These are phyloP conservation scores for Tapirus indicus DNA, from an alignment of 2,797 vertebrate species.

Conservation along the genomic window DNA sequence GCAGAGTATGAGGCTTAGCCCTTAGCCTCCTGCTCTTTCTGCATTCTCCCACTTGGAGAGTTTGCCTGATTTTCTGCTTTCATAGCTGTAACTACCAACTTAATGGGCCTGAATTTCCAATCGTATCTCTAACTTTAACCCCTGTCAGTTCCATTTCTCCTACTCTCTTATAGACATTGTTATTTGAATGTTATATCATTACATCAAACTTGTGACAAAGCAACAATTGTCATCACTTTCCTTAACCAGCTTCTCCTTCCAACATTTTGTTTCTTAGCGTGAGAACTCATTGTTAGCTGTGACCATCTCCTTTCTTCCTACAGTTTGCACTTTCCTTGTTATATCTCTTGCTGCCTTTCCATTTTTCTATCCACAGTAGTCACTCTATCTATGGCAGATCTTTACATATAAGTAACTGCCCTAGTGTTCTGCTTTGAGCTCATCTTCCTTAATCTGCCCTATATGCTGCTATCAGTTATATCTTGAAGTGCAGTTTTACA, in stretches of 20 bases:
- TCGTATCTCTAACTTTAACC: background rate
- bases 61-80: background rate
- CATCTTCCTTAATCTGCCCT: background rate
- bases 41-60: background rate
- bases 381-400: background rate
- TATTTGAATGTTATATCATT: background rate
- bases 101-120: background rate
- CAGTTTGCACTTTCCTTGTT: background rate
- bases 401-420: background rate
- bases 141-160: background rate
- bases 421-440: background rate
- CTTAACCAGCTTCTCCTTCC: background rate
- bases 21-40: background rate
- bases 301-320: background rate
- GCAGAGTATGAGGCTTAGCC: background rate
- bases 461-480: background rate
- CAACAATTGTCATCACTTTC: background rate
- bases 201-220: background rate
- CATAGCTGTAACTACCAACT: background rate
- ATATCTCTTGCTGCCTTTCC: background rate
- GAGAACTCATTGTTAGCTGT: background rate
- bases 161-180: background rate
- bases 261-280: background rate
- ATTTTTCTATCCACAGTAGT: background rate
- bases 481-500: background rate